Evolutionary conservation across 2,797 vertebrate species (phyloP).

Genomic region (Poeciliopsis paucimaculata): DNA sequence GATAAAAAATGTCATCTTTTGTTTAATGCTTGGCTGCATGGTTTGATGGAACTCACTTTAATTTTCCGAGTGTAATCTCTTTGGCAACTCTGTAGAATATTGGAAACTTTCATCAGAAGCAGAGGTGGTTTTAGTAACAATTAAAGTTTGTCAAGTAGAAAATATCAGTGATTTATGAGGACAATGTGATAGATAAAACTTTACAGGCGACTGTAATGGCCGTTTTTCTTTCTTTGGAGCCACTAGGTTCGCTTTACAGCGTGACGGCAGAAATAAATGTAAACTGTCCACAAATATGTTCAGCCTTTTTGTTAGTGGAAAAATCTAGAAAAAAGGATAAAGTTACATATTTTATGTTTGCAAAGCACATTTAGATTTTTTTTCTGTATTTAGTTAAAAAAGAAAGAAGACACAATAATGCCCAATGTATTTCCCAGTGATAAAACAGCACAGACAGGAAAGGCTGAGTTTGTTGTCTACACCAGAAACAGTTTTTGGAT

Average conservation of each 20-base stretch:
- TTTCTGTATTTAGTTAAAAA: background rate
- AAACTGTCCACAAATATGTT: background rate
- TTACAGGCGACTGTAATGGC: background rate
- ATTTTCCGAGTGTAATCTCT: slow-evolving; percentile 36
- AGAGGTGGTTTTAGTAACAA: slow-evolving; percentile 15
- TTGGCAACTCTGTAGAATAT: slow-evolving; percentile 21
- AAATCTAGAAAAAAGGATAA: background rate
- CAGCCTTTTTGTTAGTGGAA: background rate
- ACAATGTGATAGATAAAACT: slow-evolving; percentile 1
- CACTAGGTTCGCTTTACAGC: background rate
- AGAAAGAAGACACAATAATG: background rate
- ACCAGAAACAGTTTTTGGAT: slow-evolving; percentile 40
- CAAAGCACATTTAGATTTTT: background rate
- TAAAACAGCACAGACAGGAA: background rate
- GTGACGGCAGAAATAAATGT: background rate
- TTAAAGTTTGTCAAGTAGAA: slow-evolving; percentile 34
- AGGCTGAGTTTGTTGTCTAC: slow-evolving; percentile 19
- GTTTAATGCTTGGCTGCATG: slow-evolving; percentile 66
- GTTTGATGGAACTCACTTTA: slow-evolving; percentile 58
- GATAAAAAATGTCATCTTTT: slow-evolving; percentile 61
- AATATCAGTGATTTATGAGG: background rate
- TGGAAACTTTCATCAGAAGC: slow-evolving; percentile 24
- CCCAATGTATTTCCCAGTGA: background rate
- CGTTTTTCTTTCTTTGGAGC: background rate
- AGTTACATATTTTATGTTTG: background rate